Evolutionary conservation across 2,113 vertebrate species (phyloP), one percentile per base, ranked within the genome.

Genomic region (Pluvianellus socialis): DNA sequence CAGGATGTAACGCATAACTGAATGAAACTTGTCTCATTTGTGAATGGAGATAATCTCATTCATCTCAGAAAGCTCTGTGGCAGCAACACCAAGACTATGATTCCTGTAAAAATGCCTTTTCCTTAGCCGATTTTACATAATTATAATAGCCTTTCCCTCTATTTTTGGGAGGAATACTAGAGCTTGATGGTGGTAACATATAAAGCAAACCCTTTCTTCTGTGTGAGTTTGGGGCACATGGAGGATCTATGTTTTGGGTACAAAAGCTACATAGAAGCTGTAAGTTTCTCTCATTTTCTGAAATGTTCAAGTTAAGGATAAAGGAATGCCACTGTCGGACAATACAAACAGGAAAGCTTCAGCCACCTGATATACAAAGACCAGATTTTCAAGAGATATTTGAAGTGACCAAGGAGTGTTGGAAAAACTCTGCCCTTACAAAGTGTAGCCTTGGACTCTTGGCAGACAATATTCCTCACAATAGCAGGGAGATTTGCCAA

Each of bases 41-140:
- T 95, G 91, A 95, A 95, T 96, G 74, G 83, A 88, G 79, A 13
- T 80, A 21, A 32, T 61, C 45, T 87, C 90, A 92, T 94, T 96
- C 84, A 96, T 82, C 26, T 85, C 77, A 70, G 71, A 77, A 77
- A 71, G 52, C 47, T 61, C 33, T 66, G 66, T 70, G 50, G 53
- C 40, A 95, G 84, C 42, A 72, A 42, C 42, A 85, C 52, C 11
- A 17, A 77, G n/a, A 59, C 35, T 59, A 7, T 4, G 14, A 74
- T 44, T 27, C 81, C 65, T 70, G 11, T 53, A 79, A 59, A 55
- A 91, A 53, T 63, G n/a, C 27, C 23, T 74, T 89, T 58, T 44
- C 30, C 44, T 76, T 49, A 52, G 35, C 4, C 55, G 53, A 32
- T 62, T 94, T 72, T 71, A 15, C 44, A 47, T 72, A 45, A 74